Evolutionary conservation across 2,113 vertebrate genomes (phyloP).

Genomic region (Neopipo cinnamomea): DNA sequence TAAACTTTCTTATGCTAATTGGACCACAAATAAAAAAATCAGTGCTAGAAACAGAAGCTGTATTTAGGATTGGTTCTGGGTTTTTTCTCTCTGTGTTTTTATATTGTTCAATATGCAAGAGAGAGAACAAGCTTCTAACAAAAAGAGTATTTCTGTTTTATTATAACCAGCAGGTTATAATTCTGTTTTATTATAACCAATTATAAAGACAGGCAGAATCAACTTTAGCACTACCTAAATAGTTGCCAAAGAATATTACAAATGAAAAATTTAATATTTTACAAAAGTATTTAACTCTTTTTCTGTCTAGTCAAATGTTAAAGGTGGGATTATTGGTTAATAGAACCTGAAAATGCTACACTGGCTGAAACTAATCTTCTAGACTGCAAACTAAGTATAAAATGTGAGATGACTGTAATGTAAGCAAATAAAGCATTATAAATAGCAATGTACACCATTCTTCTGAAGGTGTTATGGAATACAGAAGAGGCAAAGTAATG

Average conservation of each 20-base stretch:
- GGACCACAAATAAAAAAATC: background rate
- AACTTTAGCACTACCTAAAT: background rate
- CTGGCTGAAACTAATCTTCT: background rate
- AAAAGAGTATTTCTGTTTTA: background rate
- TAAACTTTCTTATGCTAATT: background rate
- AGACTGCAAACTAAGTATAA: background rate
- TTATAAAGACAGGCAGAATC: background rate
- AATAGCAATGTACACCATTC: background rate
- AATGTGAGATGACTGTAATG: background rate
- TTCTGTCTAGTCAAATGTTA: background rate
- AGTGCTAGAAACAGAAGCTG: background rate
- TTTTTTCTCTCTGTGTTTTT: background rate
- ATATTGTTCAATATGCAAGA: background rate
- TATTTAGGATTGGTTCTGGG: background rate
- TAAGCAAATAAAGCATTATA: background rate
- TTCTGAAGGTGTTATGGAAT: background rate
- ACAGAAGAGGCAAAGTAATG: background rate
- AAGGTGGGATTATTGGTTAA: background rate
- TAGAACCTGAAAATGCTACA: background rate
- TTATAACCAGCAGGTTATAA: background rate
- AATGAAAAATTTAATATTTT: background rate
- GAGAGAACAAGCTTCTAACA: background rate
- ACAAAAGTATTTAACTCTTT: background rate
- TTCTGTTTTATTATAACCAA: background rate
- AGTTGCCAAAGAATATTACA: background rate